Conservation (phyloP, 2,888 invertebrate species). For the Sturmia bella region DNA sequence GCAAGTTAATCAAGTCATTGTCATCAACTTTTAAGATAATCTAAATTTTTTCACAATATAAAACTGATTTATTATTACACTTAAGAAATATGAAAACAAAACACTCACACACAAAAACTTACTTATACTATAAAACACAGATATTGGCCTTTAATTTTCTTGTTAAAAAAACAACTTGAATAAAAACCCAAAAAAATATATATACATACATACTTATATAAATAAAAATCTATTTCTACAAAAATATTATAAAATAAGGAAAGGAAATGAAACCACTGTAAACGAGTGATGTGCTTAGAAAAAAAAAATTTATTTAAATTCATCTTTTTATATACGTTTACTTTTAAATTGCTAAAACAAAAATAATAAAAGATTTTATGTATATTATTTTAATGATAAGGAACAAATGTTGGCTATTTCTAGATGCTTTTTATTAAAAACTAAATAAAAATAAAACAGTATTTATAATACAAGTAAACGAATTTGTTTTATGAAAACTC, state of each 20-base stretch:
- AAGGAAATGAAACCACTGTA: constrained; percentile 11
- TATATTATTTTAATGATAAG: constrained; percentile 3
- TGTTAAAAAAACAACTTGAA: constrained; percentile 48
- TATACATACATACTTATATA: too few species aligned
- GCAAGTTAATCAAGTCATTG: too few species aligned
- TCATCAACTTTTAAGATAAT: constrained; percentile 27
- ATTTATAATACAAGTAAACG: too few species aligned
- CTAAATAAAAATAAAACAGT: too few species aligned
- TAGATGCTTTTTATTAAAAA: constrained; percentile 9
- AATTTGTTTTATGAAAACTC: not conserved
- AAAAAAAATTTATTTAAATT: not conserved
- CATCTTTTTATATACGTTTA: not conserved
- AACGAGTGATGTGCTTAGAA: constrained; percentile 36
- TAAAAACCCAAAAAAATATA: constrained; percentile 34
- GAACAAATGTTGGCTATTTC: constrained; percentile 17
- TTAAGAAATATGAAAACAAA: too few species aligned
- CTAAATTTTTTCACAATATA: constrained; percentile 39
- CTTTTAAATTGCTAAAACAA: constrained; percentile 25
- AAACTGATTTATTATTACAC: constrained; percentile 27
- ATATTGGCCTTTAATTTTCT: constrained; percentile 71
- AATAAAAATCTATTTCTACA: constrained; percentile 42
- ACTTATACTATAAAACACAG: constrained; percentile 53
- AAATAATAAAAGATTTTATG: not conserved
- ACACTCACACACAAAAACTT: not conserved
- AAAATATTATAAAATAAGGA: constrained; percentile 8